A percentile compares a stretch with the other conserved stretches of the same genome.
These are phyloP conservation scores for Oconnorella tubifera DNA, from an alignment of 2,888 invertebrate species.

Conservation along the genomic window DNA sequence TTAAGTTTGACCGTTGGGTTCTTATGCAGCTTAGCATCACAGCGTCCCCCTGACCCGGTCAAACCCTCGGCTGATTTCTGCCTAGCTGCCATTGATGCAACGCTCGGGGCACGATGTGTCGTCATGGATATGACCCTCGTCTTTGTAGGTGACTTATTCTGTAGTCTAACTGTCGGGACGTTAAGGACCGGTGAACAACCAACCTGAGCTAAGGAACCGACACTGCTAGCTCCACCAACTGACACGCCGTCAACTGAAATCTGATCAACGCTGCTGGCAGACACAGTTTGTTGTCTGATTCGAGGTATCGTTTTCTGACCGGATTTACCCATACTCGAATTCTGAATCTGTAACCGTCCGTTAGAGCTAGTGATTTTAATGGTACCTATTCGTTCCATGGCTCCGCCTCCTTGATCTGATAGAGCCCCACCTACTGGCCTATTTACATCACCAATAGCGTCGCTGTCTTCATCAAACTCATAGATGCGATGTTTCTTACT, in stretches of 20 bases:
- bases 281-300: no score
- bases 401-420: neutral
- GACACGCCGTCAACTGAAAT: no score
- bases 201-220: no score
- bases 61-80: no score
- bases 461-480: neutral
- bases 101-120: neutral
- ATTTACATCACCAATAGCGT: neutral
- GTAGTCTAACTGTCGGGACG: neutral
- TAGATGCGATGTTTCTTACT: neutral
- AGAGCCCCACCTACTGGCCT: no score
- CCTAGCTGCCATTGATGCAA: no score
- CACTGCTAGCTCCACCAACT: no score
- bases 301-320: neutral
- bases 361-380: slow-evolving; percentile 12
- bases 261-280: neutral
- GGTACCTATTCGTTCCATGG: slow-evolving; percentile 2
- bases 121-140: neutral
- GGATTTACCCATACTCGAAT: neutral
- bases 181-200: no score
- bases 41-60: neutral
- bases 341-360: slow-evolving; percentile 13
- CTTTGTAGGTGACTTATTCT: neutral
- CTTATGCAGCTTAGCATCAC: slow-evolving; percentile 2
- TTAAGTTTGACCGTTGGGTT: slow-evolving; percentile 15